A percentile compares a stretch with the other conserved stretches of the same genome.
These are phyloP conservation scores for Diaphora mendica DNA, from an alignment of 2,888 invertebrate genomes.

Conservation along the genomic window DNA sequence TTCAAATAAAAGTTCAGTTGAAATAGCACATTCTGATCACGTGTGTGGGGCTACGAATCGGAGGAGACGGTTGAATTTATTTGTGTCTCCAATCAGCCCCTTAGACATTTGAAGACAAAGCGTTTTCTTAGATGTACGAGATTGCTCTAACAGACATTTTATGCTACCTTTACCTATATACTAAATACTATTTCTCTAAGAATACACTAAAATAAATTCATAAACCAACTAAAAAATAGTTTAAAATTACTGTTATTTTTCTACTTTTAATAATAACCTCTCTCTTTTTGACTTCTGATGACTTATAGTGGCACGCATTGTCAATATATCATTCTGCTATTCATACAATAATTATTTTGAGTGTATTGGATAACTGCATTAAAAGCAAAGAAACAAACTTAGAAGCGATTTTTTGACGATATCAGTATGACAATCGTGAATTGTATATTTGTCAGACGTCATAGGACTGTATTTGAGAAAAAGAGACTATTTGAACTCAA, in stretches of 20 bases:
- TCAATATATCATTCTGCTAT: neutral
- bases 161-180: conserved; percentile 25
- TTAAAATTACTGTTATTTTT: neutral
- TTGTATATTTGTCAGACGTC: neutral
- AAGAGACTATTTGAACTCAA: neutral
- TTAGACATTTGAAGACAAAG: conserved; percentile 70
- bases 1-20: conserved; percentile 47
- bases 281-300: neutral
- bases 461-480: neutral
- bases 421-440: neutral
- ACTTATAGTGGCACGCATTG: neutral
- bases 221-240: neutral
- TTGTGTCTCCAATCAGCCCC: conserved; percentile 79
- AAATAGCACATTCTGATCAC: conserved; percentile 58
- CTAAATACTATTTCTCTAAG: conserved; percentile 1
- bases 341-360: neutral
- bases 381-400: neutral
- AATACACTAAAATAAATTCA: neutral
- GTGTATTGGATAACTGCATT: neutral
- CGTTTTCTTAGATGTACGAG: conserved; percentile 62
- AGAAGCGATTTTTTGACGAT: neutral
- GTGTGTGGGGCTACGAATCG: conserved; percentile 58
- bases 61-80: conserved; percentile 69
- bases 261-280: too few species aligned
- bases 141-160: conserved; percentile 41